Base-by-base conservation (phyloP, 2,113 vertebrate genomes). In the Carassius carassius region DNA sequence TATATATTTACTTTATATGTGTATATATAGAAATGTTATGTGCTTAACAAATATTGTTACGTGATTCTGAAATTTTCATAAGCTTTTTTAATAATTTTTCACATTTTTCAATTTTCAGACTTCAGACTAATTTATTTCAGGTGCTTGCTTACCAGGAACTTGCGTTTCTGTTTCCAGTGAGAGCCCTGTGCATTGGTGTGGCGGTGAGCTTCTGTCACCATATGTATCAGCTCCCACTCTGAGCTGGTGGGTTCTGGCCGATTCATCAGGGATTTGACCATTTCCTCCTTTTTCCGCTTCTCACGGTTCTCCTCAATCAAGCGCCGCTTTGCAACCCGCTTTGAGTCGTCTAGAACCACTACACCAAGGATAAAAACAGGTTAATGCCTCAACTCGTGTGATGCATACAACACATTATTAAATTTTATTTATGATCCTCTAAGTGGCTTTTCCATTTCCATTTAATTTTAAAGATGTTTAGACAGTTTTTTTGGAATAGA, bases 91-190 rank as follows among this genome's bases (percentile, higher is more conserved):
- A 9, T 41, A 41, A 41, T 41, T n/a, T n/a, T n/a, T n/a, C n/a
- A 29, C 29, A 29, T 29, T 29, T 29, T 29, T 29, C 29, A 37
- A 37, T 37, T 37, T 37, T 37, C 47, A 13, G 5, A 7, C 9
- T 11, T 44, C 41, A 44, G 9, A 44, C 41, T 11, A 10, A 0
- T 9, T 41, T 44, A 41, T 41, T 11, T 44, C 41, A 51, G 14
- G 13, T 19, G 32, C 29, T 78, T 78, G 51, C 93, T 96, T 90
- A 99, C 98, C 97, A 99, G 90, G 92, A 99, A 99, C 95, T 99
- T 99, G 94, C 97, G 96, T 82, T 98, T 97, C 95, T 99, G 98
- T 89, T 99, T 99, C 98, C 98, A 99, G 89, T 96, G 95, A 93
- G 96, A 96, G 88, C 98, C 98, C 94, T 99, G 97, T 89, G 98